phyloP scores from a whole-genome alignment of 1,140 invertebrate genomes.

The Drosophila lacteicornis region DNA sequence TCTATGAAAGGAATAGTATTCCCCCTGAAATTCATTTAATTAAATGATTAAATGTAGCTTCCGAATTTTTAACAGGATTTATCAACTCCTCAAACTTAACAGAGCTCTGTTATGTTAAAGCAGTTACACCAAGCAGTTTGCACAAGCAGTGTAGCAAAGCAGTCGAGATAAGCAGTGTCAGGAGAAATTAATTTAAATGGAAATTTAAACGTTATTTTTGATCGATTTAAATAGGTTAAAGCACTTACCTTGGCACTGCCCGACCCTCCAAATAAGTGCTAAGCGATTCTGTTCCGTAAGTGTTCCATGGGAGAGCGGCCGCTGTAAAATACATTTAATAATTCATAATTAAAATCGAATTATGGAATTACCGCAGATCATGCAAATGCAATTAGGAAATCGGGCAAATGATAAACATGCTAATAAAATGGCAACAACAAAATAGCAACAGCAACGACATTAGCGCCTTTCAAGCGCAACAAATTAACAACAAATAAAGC shows the following conservation, averaged over 20 bases:
- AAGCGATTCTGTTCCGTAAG: conserved; percentile 77
- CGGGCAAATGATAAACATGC: conserved; percentile 33
- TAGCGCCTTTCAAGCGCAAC: conserved; percentile 14
- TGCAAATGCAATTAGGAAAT: conserved; percentile 41
- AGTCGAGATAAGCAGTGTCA: background rate
- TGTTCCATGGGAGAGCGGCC: conserved; percentile 80
- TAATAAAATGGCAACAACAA: conserved; percentile 34
- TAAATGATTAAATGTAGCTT: background rate
- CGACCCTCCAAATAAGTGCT: conserved; percentile 74
- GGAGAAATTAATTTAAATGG: background rate
- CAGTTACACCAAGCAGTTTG: background rate
- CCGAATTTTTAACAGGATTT: background rate
- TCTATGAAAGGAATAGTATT: too few species aligned
- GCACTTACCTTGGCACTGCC: conserved; percentile 70
- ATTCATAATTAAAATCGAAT: conserved; percentile 4
- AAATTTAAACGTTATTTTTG: background rate
- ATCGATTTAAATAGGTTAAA: background rate
- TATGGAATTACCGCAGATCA: conserved; percentile 22
- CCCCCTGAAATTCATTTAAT: background rate
- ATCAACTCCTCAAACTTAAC: background rate
- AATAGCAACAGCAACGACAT: conserved; percentile 30
- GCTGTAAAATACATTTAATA: conserved; percentile 59
- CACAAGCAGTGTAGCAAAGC: background rate
- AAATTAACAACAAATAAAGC: conserved; percentile 30
- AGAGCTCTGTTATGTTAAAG: background rate